Percentiles rank a stretch among this genome's conserved stretches.
These are phyloP conservation scores for Melanotus villosus DNA, from an alignment of 2,888 invertebrate species.

Conservation along the genomic window DNA sequence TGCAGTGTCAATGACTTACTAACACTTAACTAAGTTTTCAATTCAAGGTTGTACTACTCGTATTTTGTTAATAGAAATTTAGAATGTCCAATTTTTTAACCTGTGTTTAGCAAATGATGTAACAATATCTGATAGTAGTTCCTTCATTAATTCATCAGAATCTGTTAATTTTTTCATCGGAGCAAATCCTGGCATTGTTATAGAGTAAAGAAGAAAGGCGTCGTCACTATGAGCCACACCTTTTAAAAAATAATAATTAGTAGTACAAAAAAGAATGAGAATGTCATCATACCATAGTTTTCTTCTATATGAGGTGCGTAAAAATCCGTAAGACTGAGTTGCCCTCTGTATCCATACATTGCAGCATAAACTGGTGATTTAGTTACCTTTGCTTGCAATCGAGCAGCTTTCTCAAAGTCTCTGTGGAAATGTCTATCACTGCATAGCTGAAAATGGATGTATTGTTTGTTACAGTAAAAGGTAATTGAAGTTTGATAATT, in stretches of 20 bases:
- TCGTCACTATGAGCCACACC: conserved; percentile 16
- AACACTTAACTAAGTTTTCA: too few species aligned
- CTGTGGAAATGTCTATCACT: conserved; percentile 74
- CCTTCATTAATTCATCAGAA: conserved; percentile 8
- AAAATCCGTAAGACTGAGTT: background rate
- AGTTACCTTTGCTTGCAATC: conserved; percentile 70
- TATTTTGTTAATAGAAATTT: too few species aligned
- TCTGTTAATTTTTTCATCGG: background rate
- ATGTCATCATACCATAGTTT: background rate
- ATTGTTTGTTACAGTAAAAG: too few species aligned
- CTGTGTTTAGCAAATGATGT: conserved; percentile 14
- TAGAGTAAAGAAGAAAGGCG: background rate
- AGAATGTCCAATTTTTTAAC: too few species aligned
- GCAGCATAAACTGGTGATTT: conserved; percentile 74
- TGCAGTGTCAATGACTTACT: too few species aligned
- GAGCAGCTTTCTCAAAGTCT: conserved; percentile 71
- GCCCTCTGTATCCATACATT: conserved; percentile 27
- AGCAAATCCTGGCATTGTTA: background rate
- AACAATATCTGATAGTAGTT: conserved; percentile 4
- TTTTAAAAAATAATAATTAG: background rate
- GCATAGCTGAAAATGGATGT: conserved; percentile 68
- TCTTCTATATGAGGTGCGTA: background rate
- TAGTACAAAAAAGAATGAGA: background rate
- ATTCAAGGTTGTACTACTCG: too few species aligned
- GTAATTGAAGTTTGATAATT: too few species aligned